Evolutionary conservation across 2,797 vertebrate species (phyloP), one percentile per base, ranked within the genome.

Genomic region (Leptoclinus maculatus): DNA sequence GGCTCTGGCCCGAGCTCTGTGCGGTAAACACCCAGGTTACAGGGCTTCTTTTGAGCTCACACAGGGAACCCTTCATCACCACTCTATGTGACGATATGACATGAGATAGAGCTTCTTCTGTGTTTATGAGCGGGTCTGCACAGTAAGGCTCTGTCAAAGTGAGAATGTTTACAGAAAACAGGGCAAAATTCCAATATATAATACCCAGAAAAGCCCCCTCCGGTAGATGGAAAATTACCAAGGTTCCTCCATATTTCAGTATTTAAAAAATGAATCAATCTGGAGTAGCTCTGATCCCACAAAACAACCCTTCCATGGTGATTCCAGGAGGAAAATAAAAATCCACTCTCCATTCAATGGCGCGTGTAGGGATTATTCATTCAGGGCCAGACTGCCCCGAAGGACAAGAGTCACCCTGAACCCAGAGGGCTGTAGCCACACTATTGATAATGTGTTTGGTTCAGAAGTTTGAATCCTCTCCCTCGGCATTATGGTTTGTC

Each of bases 51-150:
- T 94, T 94, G 70, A 94, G 76, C 54, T 76, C 79, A 58, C 70
- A 94, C 88, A 95, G 80, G 87, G 82, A 76, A 85, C 86, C 86
- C 77, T 95, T 95, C 91, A 91, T 90, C 2, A 53, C 67, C 1
- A n/a, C 66, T 41, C 74, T 38, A 83, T 82, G 83, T 74, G 71
- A 82, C 38, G 7, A 27, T 3, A 63, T 43, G 16, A 65, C 60
- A 57, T 86, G 66, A 83, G 60, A 88, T 83, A 91, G 79, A 76
- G 78, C 54, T 49, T 85, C 78, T 76, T 78, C 63, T 87, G 85
- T 89, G 74, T 88, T 86, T 74, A 67, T 79, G 76, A 87, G 82
- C 67, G 72, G 29, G 57, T 73, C 71, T 78, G 80, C 79, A 92
- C 80, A 92, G 76, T 64, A 56, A 80, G 76, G 71, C 78, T 87